Conservation (phyloP, 2,888 invertebrate genomes). For the Drosophila borealis region DNA sequence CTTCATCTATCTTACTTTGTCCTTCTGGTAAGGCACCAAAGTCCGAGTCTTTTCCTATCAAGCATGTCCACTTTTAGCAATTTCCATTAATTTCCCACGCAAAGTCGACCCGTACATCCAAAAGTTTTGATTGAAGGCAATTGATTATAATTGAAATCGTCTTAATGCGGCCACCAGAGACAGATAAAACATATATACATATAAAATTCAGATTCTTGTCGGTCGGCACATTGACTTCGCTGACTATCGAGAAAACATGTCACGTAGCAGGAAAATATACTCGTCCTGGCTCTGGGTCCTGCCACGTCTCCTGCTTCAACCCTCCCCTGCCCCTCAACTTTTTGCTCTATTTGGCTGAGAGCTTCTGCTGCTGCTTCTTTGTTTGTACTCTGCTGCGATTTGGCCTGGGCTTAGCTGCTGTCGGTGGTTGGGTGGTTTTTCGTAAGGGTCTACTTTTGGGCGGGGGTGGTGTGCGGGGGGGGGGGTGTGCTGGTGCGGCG, state of each 20-base stretch:
- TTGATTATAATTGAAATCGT: constrained; percentile 78
- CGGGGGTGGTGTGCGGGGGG: constrained; percentile 12
- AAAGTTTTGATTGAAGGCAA: constrained; percentile 62
- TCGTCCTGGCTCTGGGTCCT: constrained; percentile 17
- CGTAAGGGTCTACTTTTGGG: constrained; percentile 35
- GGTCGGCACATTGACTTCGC: constrained; percentile 61
- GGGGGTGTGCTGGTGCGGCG: constrained; percentile 69
- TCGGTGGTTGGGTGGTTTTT: constrained; percentile 20
- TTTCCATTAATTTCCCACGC: too few species aligned
- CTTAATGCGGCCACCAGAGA: constrained; percentile 58
- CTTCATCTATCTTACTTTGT: too few species aligned
- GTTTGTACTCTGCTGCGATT: constrained; percentile 64
- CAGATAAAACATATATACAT: constrained; percentile 2
- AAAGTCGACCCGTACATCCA: background rate
- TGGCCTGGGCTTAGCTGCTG: constrained; percentile 67
- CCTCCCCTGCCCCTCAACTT: constrained; percentile 26
- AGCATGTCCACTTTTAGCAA: too few species aligned
- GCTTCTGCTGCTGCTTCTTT: constrained; percentile 17
- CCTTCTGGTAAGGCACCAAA: too few species aligned
- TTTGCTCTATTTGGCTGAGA: constrained; percentile 68
- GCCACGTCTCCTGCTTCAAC: constrained; percentile 1
- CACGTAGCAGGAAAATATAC: constrained; percentile 68
- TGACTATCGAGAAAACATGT: constrained; percentile 70
- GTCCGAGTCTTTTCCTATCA: too few species aligned
- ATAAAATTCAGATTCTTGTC: constrained; percentile 30